Evolutionary conservation across 2,797 vertebrate species (phyloP), one percentile per base, ranked within the genome.

Genomic region (Sebastiscus albofasciatus): DNA sequence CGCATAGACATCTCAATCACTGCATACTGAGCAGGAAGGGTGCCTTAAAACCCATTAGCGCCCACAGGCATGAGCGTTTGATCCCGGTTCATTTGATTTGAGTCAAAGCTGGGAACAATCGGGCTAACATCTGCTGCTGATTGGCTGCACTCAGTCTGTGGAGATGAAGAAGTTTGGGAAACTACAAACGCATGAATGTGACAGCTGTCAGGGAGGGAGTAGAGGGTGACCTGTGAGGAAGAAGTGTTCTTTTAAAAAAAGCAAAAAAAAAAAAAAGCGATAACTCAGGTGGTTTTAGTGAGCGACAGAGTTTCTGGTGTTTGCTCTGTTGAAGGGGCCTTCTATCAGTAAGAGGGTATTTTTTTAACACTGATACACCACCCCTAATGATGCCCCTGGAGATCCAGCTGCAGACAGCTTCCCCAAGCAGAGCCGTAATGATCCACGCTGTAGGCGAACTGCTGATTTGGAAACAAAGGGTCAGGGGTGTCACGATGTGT

Each of bases 331-430:
- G 11, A 59, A 61, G 49, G 33, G 61, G 71, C 52, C 62, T 64
- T 80, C 81, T 78, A 93, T 87, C 83, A 87, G 77, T 90, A 71
- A 54, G 18, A 83, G 49, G 83, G 1, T 39, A 33, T 74, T 78
- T 70, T 42, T 73, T 85, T 36, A 16, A 64, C 83, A 72, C 66
- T 77, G 71, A 79, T 87, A 88, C 85, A 27, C 89, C 73, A 24
- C 87, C 90, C 68, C 60, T 96, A 96, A 95, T 96, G 94, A 95
- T 93, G 88, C 89, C 95, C 90, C 95, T 75, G 90, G 95, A 96
- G 95, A 94, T 92, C 55, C 82, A 84, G 24, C 88, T 82, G 89
- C 88, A 89, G 75, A 90, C 90, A 86, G 83, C 82, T 90, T 87
- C 92, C 87, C 94, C 73, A 29, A 91, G 87, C 85, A 83, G 85